Base-by-base conservation (phyloP, 2,797 vertebrate genomes). In the Tauraco hartlaubi region DNA sequence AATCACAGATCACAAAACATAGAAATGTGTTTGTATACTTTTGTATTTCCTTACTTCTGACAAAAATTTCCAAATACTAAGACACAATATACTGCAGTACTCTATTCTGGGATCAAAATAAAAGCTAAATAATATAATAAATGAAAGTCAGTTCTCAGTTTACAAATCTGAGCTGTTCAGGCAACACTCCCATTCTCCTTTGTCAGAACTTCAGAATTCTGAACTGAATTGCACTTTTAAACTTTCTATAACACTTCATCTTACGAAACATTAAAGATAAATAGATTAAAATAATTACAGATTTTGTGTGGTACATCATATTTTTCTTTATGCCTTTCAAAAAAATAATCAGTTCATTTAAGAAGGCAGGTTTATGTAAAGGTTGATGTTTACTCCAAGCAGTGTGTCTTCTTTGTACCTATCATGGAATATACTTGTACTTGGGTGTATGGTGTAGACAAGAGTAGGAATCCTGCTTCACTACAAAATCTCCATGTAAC, bases 361-460 rank as follows among this genome's bases (percentile, higher is more conserved):
- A 18, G 22, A 63, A 79, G 48, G 6, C 5, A 43, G 23, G 16
- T 46, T 64, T 51, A 52, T 35, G 56, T 29, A 63, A 37, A 69
- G 16, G 8, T 8, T 59, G 33, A 39, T 71, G 8, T 41, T 29
- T 87, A 19, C 41, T 87, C 56, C 67, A 46, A 6, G 13, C 21
- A 29, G 6, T 9, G 15, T 12, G 4, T 25, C 21, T 44, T 17
- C 21, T 55, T 23, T 8, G 1, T 28, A 35, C 18, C 4, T 33
- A 41, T 39, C n/a, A 51, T 4, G 5, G 13, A 4, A 19, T 23
- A 23, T 6, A 2, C 51, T 69, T 68, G 13, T 13, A 31, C 21
- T 35, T 17, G 1, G 8, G 29, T 48, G 35, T 5, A 12, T 12
- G 4, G 9, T 48, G 9, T 37, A 63, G 39, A 48, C 0, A 1